phyloP scores from a whole-genome alignment of 2,888 invertebrate genomes.

The Nebria salina region DNA sequence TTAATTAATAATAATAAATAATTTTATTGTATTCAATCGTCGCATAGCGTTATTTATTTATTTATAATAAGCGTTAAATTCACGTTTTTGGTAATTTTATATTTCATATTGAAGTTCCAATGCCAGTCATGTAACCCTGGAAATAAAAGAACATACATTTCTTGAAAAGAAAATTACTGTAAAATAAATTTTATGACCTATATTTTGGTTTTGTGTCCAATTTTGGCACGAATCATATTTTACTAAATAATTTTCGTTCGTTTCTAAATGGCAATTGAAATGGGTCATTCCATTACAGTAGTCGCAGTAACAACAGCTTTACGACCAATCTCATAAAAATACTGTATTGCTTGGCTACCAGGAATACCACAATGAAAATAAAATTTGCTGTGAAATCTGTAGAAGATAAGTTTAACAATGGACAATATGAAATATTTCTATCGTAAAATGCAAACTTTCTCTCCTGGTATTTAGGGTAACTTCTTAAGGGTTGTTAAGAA shows the following conservation, averaged over 20 bases:
- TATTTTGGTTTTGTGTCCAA: constrained; percentile 9
- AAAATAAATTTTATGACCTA: constrained; percentile 10
- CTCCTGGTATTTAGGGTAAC: neutral
- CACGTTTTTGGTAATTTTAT: too few relatives aligned
- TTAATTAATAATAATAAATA: too few relatives aligned
- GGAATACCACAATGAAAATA: constrained; percentile 12
- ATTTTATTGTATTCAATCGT: too few relatives aligned
- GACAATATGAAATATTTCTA: neutral
- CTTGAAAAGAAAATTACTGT: constrained; percentile 12
- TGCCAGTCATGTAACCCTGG: neutral
- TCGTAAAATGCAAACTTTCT: constrained; percentile 5
- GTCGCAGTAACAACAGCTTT: constrained; percentile 6
- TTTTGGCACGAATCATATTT: constrained; percentile 15
- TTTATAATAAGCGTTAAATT: too few relatives aligned
- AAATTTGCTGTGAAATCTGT: neutral
- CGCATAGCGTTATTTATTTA: too few relatives aligned
- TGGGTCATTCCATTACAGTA: neutral
- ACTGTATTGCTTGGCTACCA: neutral
- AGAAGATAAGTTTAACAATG: neutral
- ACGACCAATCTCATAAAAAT: constrained; percentile 5
- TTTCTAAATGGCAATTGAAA: constrained; percentile 9
- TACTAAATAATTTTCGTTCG: neutral
- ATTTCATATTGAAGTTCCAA: too few relatives aligned
- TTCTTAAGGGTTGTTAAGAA: neutral
- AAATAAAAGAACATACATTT: neutral